phyloP scores from a whole-genome alignment of 2,113 vertebrate species.

The Austrofundulus limnaeus region DNA sequence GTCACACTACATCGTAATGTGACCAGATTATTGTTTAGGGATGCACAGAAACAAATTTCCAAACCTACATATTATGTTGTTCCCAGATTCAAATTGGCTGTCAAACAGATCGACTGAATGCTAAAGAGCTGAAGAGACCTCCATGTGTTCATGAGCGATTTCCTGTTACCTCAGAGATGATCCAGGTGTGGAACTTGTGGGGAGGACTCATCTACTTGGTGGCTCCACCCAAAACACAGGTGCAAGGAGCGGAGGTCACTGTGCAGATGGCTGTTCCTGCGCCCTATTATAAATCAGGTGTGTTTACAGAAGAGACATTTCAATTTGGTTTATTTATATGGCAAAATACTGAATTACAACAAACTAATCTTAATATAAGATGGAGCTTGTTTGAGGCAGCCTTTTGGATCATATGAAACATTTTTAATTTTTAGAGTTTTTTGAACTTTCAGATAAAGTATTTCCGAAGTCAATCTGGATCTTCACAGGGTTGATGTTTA shows the following conservation, averaged over 20 bases:
- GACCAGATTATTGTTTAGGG: no score
- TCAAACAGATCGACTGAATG: constrained; percentile 73
- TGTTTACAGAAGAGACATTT: no score
- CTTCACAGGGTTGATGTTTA: no score
- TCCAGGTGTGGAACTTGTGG: constrained; percentile 75
- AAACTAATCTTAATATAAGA: no score
- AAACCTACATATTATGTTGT: not conserved
- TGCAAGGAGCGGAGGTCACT: constrained; percentile 43
- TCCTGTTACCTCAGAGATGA: constrained; percentile 53
- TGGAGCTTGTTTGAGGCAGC: no score
- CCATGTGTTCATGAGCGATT: constrained; percentile 64
- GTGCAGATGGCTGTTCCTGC: constrained; percentile 71
- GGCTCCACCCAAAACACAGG: constrained; percentile 64
- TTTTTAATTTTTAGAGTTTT: no score
- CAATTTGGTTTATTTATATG: no score
- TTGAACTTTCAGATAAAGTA: no score
- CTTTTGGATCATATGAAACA: no score
- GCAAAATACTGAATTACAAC: no score
- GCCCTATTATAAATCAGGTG: constrained; percentile 79
- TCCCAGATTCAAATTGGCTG: constrained; percentile 79
- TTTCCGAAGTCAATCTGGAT: not conserved
- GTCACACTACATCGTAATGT: no score
- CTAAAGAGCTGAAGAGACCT: constrained; percentile 55
- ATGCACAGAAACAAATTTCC: not conserved
- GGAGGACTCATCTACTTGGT: constrained; percentile 78